Evolutionary conservation across 2,797 vertebrate genomes (phyloP).

Genomic region (Saxicola maurus): DNA sequence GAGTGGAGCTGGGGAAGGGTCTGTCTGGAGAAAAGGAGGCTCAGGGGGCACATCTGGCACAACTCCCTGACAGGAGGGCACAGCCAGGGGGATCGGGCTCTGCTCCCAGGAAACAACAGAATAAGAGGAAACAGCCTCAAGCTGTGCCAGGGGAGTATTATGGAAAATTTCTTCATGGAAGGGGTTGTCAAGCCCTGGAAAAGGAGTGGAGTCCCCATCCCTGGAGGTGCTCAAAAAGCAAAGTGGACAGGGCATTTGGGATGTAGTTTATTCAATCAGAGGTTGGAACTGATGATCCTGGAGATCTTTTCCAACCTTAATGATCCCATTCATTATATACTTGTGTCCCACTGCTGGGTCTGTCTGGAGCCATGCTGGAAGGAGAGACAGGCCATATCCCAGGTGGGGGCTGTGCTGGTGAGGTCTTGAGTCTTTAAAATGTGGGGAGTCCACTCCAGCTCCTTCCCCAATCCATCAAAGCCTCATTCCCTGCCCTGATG

Average conservation of each 20-base stretch:
- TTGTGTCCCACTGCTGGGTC: not conserved
- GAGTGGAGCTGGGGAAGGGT: not conserved
- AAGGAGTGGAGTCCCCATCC: not conserved
- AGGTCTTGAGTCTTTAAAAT: not conserved
- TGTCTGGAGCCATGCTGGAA: not conserved
- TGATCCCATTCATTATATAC: rapidly evolving
- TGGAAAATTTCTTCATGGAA: not conserved
- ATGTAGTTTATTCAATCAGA: not conserved
- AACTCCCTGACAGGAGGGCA: not conserved
- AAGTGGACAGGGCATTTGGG: rapidly evolving
- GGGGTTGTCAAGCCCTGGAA: not conserved
- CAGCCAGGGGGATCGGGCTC: rapidly evolving
- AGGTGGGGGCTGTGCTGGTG: not conserved
- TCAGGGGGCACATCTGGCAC: not conserved
- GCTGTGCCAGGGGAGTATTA: not conserved
- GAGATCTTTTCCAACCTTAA: not conserved
- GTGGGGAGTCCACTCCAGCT: not conserved
- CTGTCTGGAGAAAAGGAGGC: not conserved
- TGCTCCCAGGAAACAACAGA: not conserved
- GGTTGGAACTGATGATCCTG: not conserved
- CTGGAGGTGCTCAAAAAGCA: not conserved
- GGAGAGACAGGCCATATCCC: rapidly evolving
- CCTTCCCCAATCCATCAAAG: not conserved
- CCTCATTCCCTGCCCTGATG: not conserved
- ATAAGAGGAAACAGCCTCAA: rapidly evolving